These are phyloP conservation scores for Ameiurus melas DNA, from an alignment of 2,113 vertebrate species.

Conservation along the genomic window DNA sequence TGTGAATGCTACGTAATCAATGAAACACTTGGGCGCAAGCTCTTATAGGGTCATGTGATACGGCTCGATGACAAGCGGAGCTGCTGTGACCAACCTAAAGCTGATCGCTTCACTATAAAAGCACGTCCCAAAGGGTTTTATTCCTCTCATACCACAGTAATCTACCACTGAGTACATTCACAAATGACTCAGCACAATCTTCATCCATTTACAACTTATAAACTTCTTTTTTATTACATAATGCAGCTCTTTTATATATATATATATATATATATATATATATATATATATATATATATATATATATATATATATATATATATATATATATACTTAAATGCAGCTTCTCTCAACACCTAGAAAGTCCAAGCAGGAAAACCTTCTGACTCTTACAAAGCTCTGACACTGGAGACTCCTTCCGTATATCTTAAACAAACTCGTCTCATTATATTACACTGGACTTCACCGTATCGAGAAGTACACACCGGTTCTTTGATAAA, in stretches of 20 bases:
- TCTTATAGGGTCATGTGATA: neutral
- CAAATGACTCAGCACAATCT: neutral
- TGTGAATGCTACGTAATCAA: too few relatives aligned
- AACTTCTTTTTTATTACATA: too few relatives aligned
- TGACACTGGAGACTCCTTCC: neutral
- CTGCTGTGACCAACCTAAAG: neutral
- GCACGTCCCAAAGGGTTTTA: neutral
- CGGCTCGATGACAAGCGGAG: neutral
- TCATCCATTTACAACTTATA: neutral
- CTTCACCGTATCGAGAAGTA: neutral
- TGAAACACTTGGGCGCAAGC: neutral
- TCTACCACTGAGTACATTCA: neutral
- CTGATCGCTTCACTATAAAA: too few relatives aligned
- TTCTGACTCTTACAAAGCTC: neutral
- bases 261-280: too few relatives aligned
- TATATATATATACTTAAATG: too few relatives aligned
- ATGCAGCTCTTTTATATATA: too few relatives aligned
- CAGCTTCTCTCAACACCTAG: too few relatives aligned
- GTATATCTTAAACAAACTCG: neutral
- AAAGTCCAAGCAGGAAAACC: too few relatives aligned
- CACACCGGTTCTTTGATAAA: neutral
- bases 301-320: too few relatives aligned
- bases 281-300: too few relatives aligned
- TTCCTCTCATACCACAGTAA: neutral
- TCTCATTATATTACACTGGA: neutral